phyloP scores from a whole-genome alignment of 30 jellyfish, hydroid and myxozoan species.

The Mastigias papua region DNA sequence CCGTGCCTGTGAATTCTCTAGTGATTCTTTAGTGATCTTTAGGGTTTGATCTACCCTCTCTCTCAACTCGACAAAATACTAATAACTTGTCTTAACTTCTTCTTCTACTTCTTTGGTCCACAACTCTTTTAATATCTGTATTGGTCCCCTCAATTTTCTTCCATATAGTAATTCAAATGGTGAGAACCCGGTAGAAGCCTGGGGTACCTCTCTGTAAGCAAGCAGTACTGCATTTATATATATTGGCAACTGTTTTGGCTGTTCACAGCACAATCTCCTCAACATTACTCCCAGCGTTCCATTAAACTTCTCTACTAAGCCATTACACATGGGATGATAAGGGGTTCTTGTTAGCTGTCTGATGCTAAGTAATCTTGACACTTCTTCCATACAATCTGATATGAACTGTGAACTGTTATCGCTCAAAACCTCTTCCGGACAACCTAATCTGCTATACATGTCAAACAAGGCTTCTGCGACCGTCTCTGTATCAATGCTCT shows the following conservation, averaged over 20 bases:
- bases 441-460: slow-evolving; percentile 49
- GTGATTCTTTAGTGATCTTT: slow-evolving; percentile 7
- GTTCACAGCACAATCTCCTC: slow-evolving; percentile 53
- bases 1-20: slow-evolving; percentile 29
- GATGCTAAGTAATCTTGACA: slow-evolving; percentile 19
- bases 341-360: slow-evolving; percentile 53
- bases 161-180: slow-evolving; percentile 67
- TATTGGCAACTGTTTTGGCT: slow-evolving; percentile 71
- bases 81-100: slow-evolving; percentile 54
- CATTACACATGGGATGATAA: slow-evolving; percentile 66
- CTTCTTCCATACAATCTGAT: slow-evolving; percentile 70
- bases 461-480: slow-evolving; percentile 69
- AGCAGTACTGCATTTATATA: slow-evolving; percentile 43
- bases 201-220: slow-evolving; percentile 79
- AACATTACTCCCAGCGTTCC: slow-evolving; percentile 53
- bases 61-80: slow-evolving; percentile 52
- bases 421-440: slow-evolving; percentile 51
- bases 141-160: slow-evolving; percentile 71
- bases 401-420: slow-evolving; percentile 63
- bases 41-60: slow-evolving; percentile 51
- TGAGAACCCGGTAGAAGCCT: slow-evolving; percentile 60
- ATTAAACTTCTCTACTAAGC: slow-evolving; percentile 61
- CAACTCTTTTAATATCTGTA: slow-evolving; percentile 50
- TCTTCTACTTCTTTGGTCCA: slow-evolving; percentile 59
- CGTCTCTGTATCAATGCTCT: slow-evolving; percentile 69